phyloP scores from a whole-genome alignment of 2,888 invertebrate species.

The Drosophila heteroneura region DNA sequence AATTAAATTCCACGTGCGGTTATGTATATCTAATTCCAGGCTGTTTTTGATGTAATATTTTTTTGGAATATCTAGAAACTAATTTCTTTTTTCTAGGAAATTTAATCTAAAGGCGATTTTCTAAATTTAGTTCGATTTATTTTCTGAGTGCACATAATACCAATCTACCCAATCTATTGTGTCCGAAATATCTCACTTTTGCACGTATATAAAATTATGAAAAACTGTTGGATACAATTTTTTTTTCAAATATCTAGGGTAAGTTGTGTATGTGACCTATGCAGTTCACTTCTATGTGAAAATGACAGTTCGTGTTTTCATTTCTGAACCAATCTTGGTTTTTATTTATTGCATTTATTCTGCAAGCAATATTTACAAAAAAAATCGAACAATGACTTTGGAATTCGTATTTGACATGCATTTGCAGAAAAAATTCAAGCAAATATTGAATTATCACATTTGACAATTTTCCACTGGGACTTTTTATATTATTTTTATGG shows the following conservation, averaged over 20 bases:
- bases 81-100: background rate
- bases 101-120: background rate
- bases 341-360: background rate
- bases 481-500: background rate
- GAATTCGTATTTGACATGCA: background rate
- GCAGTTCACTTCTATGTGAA: background rate
- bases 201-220: background rate
- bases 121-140: background rate
- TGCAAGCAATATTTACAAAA: background rate
- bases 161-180: background rate
- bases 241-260: background rate
- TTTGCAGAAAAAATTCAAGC: background rate
- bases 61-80: background rate
- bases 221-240: background rate
- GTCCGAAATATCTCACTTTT: background rate
- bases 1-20: background rate
- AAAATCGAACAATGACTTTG: background rate
- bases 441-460: constrained; percentile 8
- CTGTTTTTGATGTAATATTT: background rate
- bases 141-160: constrained; percentile 4
- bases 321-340: background rate
- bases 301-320: background rate
- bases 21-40: background rate
- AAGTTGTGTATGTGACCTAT: background rate
- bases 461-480: background rate